phyloP scores from a whole-genome alignment of 2,113 vertebrate species.

The Recurvirostra avosetta region DNA sequence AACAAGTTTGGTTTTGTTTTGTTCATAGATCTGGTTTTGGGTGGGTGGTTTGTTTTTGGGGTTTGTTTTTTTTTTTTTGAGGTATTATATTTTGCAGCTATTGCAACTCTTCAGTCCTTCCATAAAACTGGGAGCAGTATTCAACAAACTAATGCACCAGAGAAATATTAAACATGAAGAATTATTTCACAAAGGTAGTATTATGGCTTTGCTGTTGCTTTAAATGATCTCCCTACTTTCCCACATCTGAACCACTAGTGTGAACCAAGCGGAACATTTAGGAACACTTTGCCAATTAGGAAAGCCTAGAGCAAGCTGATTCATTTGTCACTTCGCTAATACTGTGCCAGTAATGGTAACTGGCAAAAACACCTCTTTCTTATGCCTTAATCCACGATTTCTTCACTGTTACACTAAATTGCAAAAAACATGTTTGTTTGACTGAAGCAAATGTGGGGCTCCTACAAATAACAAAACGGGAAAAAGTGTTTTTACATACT shows the following conservation, averaged over 20 bases:
- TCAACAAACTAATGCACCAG: not conserved
- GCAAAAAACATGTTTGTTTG: not conserved
- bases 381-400: not conserved
- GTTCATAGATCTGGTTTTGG: not conserved
- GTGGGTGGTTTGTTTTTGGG: too few relatives aligned
- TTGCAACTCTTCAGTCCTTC: not conserved
- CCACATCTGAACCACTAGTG: not conserved
- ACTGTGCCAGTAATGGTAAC: not conserved
- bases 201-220: not conserved
- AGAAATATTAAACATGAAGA: not conserved
- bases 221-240: not conserved
- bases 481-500: not conserved
- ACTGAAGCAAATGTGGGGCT: not conserved
- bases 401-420: not conserved
- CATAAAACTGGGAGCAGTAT: not conserved
- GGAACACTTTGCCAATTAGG: constrained; percentile 14
- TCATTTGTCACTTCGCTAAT: constrained; percentile 2
- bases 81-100: not conserved
- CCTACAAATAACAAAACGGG: not conserved
- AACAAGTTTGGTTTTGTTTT: not conserved
- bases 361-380: not conserved
- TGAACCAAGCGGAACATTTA: not conserved
- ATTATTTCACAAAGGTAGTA: not conserved
- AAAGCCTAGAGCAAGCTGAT: constrained; percentile 39
- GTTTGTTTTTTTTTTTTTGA: not conserved